Evolutionary conservation across 2,113 vertebrate genomes (phyloP).

Genomic region (Gallinago paraguaiae): DNA sequence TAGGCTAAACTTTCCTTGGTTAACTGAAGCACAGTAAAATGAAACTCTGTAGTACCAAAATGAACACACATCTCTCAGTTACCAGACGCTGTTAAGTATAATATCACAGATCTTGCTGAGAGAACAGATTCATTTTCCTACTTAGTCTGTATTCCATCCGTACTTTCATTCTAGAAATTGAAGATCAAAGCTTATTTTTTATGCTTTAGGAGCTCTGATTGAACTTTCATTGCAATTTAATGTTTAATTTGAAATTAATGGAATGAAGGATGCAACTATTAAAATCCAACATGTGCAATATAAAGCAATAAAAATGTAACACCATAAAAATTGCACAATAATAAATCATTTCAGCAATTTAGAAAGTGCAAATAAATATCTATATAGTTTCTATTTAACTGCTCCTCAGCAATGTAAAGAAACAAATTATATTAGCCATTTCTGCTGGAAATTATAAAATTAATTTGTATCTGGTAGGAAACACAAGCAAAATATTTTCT

Average conservation of each 20-base stretch:
- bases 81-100: not conserved
- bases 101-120: not conserved
- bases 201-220: conserved; percentile 27
- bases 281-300: conserved; percentile 56
- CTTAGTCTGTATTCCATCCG: not conserved
- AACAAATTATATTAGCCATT: conserved; percentile 52
- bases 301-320: conserved; percentile 64
- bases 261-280: conserved; percentile 62
- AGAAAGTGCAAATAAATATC: conserved; percentile 48
- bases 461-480: conserved; percentile 11
- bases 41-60: not conserved
- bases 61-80: not conserved
- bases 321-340: conserved; percentile 12
- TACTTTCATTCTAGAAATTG: not conserved
- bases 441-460: conserved; percentile 19
- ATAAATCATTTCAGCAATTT: conserved; percentile 54
- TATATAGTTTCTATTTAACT: conserved; percentile 50
- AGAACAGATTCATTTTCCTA: conserved; percentile 5
- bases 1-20: not conserved
- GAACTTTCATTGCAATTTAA: conserved; percentile 58
- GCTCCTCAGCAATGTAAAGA: conserved; percentile 33
- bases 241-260: conserved; percentile 72
- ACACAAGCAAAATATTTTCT: conserved; percentile 2
- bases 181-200: conserved; percentile 39
- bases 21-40: not conserved